Conservation (phyloP, 2,888 invertebrate genomes). For the Eupithecia pulchellata region DNA sequence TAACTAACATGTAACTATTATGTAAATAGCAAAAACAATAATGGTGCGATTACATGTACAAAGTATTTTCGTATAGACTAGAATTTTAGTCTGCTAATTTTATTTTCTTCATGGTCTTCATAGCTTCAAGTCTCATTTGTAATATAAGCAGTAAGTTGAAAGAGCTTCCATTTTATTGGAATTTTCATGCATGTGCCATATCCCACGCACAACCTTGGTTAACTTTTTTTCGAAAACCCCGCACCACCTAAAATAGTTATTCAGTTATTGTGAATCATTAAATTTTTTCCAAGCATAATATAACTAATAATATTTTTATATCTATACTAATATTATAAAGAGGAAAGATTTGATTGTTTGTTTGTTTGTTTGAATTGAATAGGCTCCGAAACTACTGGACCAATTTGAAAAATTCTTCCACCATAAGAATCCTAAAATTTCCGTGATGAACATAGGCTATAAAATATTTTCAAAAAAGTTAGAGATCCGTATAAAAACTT, state of each 20-base stretch:
- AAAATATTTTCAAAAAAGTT: no score
- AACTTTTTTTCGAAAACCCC: background rate
- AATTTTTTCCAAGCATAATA: no score
- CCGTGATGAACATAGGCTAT: no score
- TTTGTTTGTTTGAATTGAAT: no score
- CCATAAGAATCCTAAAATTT: no score
- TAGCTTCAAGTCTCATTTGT: background rate
- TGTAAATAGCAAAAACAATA: conserved; percentile 15
- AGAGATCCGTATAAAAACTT: no score
- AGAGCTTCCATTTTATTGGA: background rate
- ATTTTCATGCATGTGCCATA: background rate
- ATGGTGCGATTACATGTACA: conserved; percentile 48
- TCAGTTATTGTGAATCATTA: no score
- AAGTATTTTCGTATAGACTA: conserved; percentile 47
- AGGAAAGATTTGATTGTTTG: no score
- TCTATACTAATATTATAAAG: no score
- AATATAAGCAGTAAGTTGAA: background rate
- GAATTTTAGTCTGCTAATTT: conserved; percentile 39
- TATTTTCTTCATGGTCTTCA: background rate
- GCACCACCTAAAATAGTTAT: conserved; percentile 8
- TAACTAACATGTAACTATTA: background rate
- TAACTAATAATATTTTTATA: no score
- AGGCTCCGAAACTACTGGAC: no score
- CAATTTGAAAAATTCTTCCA: no score
- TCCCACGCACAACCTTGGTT: background rate